These are phyloP conservation scores for Sepiola atlantica DNA, from an alignment of 2,888 invertebrate species.

Conservation along the genomic window DNA sequence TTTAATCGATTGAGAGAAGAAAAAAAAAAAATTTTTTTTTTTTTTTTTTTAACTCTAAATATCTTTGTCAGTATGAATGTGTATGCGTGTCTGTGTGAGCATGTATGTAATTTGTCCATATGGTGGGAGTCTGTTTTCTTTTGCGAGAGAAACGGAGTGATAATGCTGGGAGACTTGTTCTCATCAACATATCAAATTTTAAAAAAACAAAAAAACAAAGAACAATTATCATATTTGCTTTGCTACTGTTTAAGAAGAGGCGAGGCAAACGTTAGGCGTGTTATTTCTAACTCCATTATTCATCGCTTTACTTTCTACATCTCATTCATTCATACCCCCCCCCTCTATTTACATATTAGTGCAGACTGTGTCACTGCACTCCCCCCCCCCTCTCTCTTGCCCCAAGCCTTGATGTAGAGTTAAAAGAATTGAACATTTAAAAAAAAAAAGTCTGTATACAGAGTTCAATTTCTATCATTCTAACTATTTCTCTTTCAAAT, in stretches of 20 bases:
- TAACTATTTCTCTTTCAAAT: too few relatives aligned
- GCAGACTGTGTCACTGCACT: not conserved
- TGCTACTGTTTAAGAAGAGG: not conserved
- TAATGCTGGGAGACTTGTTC: constrained; percentile 11
- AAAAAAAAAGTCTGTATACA: not conserved
- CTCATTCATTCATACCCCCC: too few relatives aligned
- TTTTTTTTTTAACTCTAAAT: too few relatives aligned
- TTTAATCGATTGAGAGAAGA: too few relatives aligned
- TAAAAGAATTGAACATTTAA: not conserved
- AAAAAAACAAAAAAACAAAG: not conserved
- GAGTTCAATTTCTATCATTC: not conserved
- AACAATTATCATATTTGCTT: not conserved
- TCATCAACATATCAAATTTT: constrained; percentile 32
- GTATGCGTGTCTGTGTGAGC: not conserved
- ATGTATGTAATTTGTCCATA: not conserved
- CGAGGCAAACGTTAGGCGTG: not conserved
- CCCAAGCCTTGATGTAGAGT: not conserved
- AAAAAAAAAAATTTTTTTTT: too few relatives aligned
- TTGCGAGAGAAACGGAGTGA: not conserved
- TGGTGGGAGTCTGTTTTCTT: not conserved
- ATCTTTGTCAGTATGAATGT: not conserved
- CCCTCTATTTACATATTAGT: not conserved
- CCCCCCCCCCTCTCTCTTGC: not conserved
- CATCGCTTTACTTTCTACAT: not conserved
- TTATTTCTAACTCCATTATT: not conserved